Percentiles rank a stretch among this genome's conserved stretches.
Evolutionary conservation across 2,113 vertebrate species (phyloP).

Genomic region (Carassius carassius): DNA sequence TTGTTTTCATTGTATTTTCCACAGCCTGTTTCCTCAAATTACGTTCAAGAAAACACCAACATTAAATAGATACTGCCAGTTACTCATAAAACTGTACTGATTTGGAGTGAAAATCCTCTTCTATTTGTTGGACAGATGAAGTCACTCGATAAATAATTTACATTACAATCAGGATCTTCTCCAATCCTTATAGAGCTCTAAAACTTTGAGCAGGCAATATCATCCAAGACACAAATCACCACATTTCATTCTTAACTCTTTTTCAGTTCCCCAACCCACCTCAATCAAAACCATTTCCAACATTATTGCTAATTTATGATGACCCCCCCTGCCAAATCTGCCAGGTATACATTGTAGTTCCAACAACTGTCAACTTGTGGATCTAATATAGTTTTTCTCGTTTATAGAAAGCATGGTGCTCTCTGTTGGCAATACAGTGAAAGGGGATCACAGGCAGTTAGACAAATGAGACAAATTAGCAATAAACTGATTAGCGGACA

Average conservation of each 20-base stretch:
- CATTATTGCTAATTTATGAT: conserved; percentile 22
- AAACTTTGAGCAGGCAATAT: conserved; percentile 17
- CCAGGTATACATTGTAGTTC: conserved; percentile 18
- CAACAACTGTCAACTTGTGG: not conserved
- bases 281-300: not conserved
- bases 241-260: conserved; percentile 1
- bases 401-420: not conserved
- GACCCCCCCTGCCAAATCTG: not conserved
- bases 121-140: not conserved
- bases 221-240: not conserved
- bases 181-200: not conserved
- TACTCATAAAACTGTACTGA: conserved; percentile 14
- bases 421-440: conserved; percentile 47
- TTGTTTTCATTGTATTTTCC: conserved; percentile 44
- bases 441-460: conserved; percentile 51
- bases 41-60: conserved; percentile 15
- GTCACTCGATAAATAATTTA: not conserved
- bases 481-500: conserved; percentile 29
- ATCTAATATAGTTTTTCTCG: not conserved
- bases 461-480: conserved; percentile 49
- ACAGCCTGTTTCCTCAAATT: not conserved
- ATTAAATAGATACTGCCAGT: not conserved
- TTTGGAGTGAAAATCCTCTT: not conserved
- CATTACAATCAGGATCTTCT: not conserved
- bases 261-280: not conserved